These are phyloP conservation scores for Diorhabda elongata DNA, from an alignment of 1,140 invertebrate genomes.

Conservation along the genomic window DNA sequence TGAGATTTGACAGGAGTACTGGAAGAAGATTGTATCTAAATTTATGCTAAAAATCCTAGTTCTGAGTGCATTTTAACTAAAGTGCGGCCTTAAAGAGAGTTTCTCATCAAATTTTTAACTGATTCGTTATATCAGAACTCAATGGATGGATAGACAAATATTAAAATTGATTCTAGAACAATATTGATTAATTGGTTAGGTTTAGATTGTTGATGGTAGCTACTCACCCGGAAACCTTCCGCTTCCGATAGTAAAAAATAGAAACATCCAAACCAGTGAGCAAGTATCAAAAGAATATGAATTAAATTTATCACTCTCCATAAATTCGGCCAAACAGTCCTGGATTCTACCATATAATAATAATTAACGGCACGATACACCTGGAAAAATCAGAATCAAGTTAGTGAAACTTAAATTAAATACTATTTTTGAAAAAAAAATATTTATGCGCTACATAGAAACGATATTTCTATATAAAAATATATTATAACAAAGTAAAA, in stretches of 20 bases:
- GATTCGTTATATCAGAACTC: too few relatives aligned
- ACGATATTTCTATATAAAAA: background rate
- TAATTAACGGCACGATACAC: constrained; percentile 88
- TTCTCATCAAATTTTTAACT: too few relatives aligned
- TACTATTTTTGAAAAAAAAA: background rate
- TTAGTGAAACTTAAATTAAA: background rate
- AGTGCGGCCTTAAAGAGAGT: too few relatives aligned
- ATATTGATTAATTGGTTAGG: too few relatives aligned
- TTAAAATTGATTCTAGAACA: too few relatives aligned
- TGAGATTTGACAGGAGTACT: too few relatives aligned
- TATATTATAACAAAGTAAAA: too few relatives aligned
- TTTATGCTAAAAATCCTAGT: too few relatives aligned
- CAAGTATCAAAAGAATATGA: constrained; percentile 89
- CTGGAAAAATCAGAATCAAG: constrained; percentile 50
- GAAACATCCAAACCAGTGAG: constrained; percentile 97
- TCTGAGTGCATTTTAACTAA: too few relatives aligned
- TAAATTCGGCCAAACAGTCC: constrained; percentile 92
- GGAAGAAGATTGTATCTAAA: too few relatives aligned
- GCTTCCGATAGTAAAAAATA: constrained; percentile 91
- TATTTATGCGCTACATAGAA: background rate
- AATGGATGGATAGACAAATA: too few relatives aligned
- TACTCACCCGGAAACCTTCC: constrained; percentile 72
- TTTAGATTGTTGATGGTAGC: too few relatives aligned
- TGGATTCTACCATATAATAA: constrained; percentile 93
- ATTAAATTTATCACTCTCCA: constrained; percentile 94